Conservation (phyloP, 1,140 invertebrate species). For the Drosophila tropicalis region DNA sequence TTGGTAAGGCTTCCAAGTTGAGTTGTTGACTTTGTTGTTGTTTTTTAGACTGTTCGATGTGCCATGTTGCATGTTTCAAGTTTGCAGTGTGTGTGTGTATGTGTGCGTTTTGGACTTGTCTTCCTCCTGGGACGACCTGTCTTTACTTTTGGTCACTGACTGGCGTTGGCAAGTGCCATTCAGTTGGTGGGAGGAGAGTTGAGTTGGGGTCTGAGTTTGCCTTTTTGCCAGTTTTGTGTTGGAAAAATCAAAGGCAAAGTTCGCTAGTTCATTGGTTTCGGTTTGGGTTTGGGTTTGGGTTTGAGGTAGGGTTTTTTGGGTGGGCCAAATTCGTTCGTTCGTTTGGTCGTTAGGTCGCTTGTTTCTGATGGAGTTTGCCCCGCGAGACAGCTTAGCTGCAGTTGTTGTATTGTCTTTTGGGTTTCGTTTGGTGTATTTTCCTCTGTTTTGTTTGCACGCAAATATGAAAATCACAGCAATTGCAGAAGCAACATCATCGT, state of each 20-base stretch:
- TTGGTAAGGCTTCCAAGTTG: constrained; percentile 11
- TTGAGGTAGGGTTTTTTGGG: background rate
- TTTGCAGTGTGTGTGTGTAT: background rate
- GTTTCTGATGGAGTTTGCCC: constrained; percentile 41
- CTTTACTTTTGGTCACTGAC: constrained; percentile 62
- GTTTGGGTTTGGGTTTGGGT: constrained; percentile 9
- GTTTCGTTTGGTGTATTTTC: constrained; percentile 3
- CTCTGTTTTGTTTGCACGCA: constrained; percentile 59
- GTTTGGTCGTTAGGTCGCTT: background rate
- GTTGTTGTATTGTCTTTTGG: constrained; percentile 51
- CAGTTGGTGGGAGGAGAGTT: constrained; percentile 31
- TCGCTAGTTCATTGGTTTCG: constrained; percentile 68
- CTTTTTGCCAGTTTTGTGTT: constrained; percentile 58
- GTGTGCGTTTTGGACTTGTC: constrained; percentile 46
- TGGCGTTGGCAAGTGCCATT: constrained; percentile 20
- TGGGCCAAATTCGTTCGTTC: background rate
- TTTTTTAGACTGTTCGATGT: constrained; percentile 18
- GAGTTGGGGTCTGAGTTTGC: constrained; percentile 30
- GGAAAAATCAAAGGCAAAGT: constrained; percentile 72
- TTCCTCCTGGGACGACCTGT: constrained; percentile 71
- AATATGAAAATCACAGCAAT: constrained; percentile 73
- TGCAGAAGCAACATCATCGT: constrained; percentile 41
- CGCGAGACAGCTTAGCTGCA: constrained; percentile 69
- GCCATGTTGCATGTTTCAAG: background rate
- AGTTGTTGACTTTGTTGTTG: constrained; percentile 18